Evolutionary conservation across 2,797 vertebrate genomes (phyloP).

Genomic region (Arnoldichthys spilopterus): DNA sequence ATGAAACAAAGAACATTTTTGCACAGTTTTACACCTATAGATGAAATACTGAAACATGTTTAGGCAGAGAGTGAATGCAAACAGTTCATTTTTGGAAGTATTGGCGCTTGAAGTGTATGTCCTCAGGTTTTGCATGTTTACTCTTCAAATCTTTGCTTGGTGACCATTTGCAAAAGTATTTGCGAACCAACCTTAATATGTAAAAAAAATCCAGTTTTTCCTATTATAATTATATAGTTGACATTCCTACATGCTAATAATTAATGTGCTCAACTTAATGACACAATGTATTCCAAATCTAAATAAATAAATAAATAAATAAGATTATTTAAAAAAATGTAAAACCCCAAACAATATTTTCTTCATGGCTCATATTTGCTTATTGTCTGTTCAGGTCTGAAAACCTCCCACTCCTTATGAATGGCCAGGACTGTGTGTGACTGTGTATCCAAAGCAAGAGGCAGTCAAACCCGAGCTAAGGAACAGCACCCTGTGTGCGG

Average conservation of each 20-base stretch:
- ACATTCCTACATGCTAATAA: too few species aligned
- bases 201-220: too few species aligned
- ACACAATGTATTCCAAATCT: not conserved
- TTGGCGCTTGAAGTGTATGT: not conserved
- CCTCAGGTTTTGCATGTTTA: too few species aligned
- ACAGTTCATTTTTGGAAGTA: not conserved
- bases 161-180: too few species aligned
- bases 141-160: too few species aligned
- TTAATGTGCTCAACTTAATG: too few species aligned
- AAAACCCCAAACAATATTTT: not conserved
- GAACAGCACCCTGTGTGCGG: conserved; percentile 68
- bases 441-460: conserved; percentile 61
- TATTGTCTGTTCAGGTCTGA: conserved; percentile 44
- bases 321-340: not conserved
- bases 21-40: not conserved
- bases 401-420: conserved; percentile 16
- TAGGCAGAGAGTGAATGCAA: not conserved
- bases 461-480: conserved; percentile 51
- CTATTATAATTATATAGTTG: too few species aligned
- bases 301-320: not conserved
- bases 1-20: not conserved
- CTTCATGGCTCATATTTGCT: not conserved
- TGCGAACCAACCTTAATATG: too few species aligned
- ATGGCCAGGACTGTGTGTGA: conserved; percentile 31
- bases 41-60: not conserved